Evolutionary conservation across 2,888 invertebrate genomes (phyloP).

Genomic region (Drosophila pegasa): DNA sequence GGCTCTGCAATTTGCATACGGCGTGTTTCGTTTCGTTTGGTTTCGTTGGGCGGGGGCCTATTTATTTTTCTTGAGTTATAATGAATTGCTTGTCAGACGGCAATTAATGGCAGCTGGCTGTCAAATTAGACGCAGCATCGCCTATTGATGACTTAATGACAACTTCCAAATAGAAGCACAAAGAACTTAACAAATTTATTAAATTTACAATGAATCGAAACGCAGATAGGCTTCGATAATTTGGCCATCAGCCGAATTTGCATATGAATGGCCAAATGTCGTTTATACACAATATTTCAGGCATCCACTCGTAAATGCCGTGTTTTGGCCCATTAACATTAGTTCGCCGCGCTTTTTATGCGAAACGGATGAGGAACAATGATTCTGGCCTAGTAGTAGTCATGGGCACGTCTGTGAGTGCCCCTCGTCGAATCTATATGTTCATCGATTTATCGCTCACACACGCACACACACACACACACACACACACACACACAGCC

Average conservation of each 20-base stretch:
- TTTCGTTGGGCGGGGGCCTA: neutral
- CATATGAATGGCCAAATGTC: constrained; percentile 67
- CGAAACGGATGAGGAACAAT: constrained; percentile 63
- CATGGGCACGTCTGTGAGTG: constrained; percentile 30
- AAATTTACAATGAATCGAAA: constrained; percentile 57
- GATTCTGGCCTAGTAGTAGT: constrained; percentile 52
- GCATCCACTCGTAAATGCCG: constrained; percentile 43
- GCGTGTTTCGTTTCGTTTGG: constrained; percentile 25
- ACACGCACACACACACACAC: constrained; percentile 16
- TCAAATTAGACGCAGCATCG: constrained; percentile 61
- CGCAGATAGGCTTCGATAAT: constrained; percentile 66
- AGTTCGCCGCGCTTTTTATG: constrained; percentile 63
- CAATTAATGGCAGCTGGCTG: constrained; percentile 71
- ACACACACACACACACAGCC: constrained; percentile 28
- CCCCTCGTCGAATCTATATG: constrained; percentile 51
- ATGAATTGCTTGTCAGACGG: constrained; percentile 70
- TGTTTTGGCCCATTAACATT: constrained; percentile 66
- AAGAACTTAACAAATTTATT: constrained; percentile 72
- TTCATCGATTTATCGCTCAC: constrained; percentile 68
- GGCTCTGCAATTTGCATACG: constrained; percentile 60
- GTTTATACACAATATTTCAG: constrained; percentile 46
- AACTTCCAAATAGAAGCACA: constrained; percentile 70
- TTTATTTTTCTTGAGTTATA: constrained; percentile 25
- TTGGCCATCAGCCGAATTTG: constrained; percentile 69
- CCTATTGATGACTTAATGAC: constrained; percentile 72